A percentile compares a stretch with the other conserved stretches of the same genome.
phyloP scores from a whole-genome alignment of 2,797 vertebrate genomes.

The Tamandua tetradactyla region DNA sequence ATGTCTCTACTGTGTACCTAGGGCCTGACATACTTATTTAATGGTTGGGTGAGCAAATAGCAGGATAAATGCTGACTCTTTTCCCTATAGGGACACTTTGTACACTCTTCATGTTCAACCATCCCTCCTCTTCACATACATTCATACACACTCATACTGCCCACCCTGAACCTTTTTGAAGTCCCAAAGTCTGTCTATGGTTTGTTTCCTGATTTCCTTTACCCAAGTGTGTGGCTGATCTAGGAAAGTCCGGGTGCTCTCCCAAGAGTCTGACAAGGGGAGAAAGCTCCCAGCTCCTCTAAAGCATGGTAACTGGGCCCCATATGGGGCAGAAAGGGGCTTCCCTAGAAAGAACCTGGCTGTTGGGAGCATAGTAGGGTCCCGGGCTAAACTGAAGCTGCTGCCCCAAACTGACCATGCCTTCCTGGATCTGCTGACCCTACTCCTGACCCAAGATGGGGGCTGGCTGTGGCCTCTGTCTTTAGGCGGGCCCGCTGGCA shows the following conservation, averaged over 20 bases:
- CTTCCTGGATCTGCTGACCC: background rate
- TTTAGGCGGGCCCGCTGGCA: constrained; percentile 66
- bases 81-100: background rate
- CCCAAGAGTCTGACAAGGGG: background rate
- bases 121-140: background rate
- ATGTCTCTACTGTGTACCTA: background rate
- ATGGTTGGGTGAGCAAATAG: background rate
- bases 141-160: background rate
- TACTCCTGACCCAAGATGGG: constrained; percentile 12
- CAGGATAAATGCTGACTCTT: background rate
- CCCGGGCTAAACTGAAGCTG: background rate
- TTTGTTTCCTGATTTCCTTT: background rate
- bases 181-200: background rate
- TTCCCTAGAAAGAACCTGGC: constrained; percentile 27
- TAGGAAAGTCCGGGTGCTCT: background rate
- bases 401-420: background rate
- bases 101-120: background rate
- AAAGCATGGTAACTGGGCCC: background rate
- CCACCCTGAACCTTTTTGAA: background rate
- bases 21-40: background rate
- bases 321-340: background rate
- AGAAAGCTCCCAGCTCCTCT: background rate
- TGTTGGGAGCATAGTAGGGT: background rate
- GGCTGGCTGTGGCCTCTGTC: constrained; percentile 49
- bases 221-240: background rate